These are phyloP conservation scores for Arctocebus calabarensis DNA, from an alignment of 2,797 vertebrate species.

Conservation along the genomic window DNA sequence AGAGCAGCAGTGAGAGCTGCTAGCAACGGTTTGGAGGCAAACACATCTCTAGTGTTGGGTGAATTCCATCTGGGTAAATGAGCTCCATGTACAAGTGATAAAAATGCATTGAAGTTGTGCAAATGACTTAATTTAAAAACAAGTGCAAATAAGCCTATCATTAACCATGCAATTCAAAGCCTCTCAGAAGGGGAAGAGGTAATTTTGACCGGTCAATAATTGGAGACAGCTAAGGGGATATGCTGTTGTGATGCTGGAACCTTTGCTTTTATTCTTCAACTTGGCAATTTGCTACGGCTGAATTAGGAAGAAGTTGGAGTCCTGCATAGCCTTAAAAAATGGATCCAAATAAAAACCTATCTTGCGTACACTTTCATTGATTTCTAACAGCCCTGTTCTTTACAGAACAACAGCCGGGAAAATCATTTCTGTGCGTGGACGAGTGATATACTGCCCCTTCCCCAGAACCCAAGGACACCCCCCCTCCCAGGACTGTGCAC, in stretches of 20 bases:
- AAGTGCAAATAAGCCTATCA: not conserved
- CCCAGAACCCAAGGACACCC: slow-evolving; percentile 73
- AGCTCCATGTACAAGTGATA: not conserved
- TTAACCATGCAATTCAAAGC: not conserved
- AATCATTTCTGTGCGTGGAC: slow-evolving; percentile 85
- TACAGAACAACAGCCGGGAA: slow-evolving; percentile 85
- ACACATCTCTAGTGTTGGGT: not conserved
- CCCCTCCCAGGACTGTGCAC: slow-evolving; percentile 64
- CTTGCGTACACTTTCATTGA: slow-evolving; percentile 82
- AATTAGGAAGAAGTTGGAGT: slow-evolving; percentile 76
- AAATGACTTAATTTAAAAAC: slow-evolving; percentile 39
- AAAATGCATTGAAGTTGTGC: not conserved
- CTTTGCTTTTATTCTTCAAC: slow-evolving; percentile 2
- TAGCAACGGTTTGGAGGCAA: slow-evolving; percentile 47
- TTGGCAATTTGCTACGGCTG: slow-evolving; percentile 77
- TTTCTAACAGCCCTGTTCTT: slow-evolving; percentile 83
- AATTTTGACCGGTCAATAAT: not conserved
- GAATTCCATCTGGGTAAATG: slow-evolving; percentile 61
- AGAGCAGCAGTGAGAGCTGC: slow-evolving; percentile 67
- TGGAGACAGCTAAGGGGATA: not conserved
- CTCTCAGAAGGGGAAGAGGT: not conserved
- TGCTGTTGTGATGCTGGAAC: not conserved
- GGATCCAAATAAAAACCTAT: slow-evolving; percentile 80
- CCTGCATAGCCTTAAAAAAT: slow-evolving; percentile 68
- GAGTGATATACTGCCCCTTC: slow-evolving; percentile 82